Percentiles rank a stretch among this genome's conserved stretches.
Evolutionary conservation across 2,113 vertebrate genomes (phyloP).

Genomic region (Gopherus flavomarginatus): DNA sequence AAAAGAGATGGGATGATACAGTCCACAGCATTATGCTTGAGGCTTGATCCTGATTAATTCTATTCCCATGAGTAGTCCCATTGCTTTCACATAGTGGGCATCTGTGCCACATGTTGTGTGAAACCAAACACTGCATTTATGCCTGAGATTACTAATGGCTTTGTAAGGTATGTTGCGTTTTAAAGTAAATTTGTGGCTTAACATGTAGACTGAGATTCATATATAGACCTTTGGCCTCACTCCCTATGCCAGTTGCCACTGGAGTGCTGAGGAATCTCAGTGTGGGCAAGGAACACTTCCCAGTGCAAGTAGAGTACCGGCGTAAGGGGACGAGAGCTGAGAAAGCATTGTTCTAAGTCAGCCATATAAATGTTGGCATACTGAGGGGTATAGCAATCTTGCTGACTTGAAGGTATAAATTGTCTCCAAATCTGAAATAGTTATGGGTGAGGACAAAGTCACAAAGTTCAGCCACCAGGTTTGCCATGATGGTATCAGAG

Average conservation of each 20-base stretch:
- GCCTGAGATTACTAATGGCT: background rate
- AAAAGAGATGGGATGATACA: background rate
- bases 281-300: background rate
- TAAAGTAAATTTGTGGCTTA: background rate
- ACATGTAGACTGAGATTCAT: background rate
- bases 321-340: too few relatives aligned
- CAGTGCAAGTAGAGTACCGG: too few relatives aligned
- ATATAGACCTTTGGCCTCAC: background rate
- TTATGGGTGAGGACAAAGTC: too few relatives aligned
- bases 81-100: background rate
- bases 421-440: too few relatives aligned
- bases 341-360: too few relatives aligned
- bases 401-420: too few relatives aligned
- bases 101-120: background rate
- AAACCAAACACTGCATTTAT: background rate
- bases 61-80: background rate
- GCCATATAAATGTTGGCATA: too few relatives aligned
- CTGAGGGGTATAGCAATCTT: too few relatives aligned
- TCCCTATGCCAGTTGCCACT: background rate
- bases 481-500: too few relatives aligned
- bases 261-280: background rate
- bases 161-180: background rate
- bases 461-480: too few relatives aligned
- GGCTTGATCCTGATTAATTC: background rate
- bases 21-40: background rate